Conservation (phyloP, 2,888 invertebrate genomes). For the Drosophila parthenogenetica region DNA sequence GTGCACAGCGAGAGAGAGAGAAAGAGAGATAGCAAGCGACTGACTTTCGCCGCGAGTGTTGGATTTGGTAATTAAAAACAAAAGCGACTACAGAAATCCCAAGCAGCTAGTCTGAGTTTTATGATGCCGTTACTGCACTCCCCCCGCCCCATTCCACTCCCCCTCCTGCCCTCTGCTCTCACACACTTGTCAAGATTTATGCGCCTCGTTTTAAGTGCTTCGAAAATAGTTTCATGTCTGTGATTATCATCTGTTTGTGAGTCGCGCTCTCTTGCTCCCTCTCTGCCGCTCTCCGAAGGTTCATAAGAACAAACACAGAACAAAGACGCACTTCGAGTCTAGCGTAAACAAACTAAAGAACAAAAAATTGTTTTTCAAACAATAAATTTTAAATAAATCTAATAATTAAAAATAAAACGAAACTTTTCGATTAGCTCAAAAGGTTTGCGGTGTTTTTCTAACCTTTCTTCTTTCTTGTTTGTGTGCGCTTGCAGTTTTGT, state of each 20-base stretch:
- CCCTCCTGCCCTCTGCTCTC: slow-evolving; percentile 20
- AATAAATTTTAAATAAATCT: not conserved
- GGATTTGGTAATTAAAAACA: slow-evolving; percentile 53
- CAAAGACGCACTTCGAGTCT: slow-evolving; percentile 32
- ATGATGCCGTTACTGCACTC: slow-evolving; percentile 44
- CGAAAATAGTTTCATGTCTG: slow-evolving; percentile 74
- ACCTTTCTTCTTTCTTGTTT: slow-evolving; percentile 16
- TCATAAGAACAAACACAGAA: slow-evolving; percentile 38
- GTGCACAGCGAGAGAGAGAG: not conserved
- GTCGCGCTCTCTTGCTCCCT: not conserved
- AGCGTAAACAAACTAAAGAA: slow-evolving; percentile 24
- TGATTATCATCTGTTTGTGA: slow-evolving; percentile 60
- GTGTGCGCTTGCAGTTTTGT: slow-evolving; percentile 36
- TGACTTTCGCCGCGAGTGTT: slow-evolving; percentile 63
- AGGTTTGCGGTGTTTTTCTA: slow-evolving; percentile 22
- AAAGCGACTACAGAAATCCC: slow-evolving; percentile 27
- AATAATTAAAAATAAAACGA: not conserved
- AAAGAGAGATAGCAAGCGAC: slow-evolving; percentile 1
- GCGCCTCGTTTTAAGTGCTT: slow-evolving; percentile 68
- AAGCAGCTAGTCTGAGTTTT: slow-evolving; percentile 57
- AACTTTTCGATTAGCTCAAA: slow-evolving; percentile 27
- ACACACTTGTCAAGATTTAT: slow-evolving; percentile 66
- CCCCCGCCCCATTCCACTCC: not conserved
- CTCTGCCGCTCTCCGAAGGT: not conserved
- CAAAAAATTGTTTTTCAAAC: not conserved